Conservation (phyloP, 1,140 invertebrate species). For the Lamellibrachia luymesi region DNA sequence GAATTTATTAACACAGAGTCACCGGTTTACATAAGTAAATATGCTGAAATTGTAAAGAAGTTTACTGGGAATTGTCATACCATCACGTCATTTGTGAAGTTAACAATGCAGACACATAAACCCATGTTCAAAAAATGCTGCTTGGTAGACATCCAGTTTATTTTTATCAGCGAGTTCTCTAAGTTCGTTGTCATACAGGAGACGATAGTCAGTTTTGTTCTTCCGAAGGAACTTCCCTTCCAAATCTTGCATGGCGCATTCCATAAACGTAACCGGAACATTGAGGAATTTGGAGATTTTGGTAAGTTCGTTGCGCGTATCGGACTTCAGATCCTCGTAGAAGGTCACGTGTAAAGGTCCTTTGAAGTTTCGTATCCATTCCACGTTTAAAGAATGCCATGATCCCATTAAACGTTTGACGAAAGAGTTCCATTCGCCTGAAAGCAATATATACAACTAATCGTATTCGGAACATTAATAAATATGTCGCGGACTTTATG, state of each 20-base stretch:
- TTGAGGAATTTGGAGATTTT: background rate
- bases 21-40: too few relatives aligned
- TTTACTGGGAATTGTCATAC: too few relatives aligned
- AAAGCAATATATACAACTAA: background rate
- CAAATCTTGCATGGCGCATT: background rate
- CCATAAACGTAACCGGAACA: background rate
- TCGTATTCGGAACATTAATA: too few relatives aligned
- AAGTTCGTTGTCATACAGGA: background rate
- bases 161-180: background rate
- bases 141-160: too few relatives aligned
- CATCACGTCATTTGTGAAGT: too few relatives aligned
- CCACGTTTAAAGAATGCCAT: background rate
- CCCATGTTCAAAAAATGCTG: too few relatives aligned
- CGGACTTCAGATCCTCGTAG: background rate
- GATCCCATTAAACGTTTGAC: background rate
- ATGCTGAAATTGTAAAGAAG: too few relatives aligned
- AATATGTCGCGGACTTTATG: too few relatives aligned
- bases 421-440: background rate
- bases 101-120: too few relatives aligned
- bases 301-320: background rate
- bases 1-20: too few relatives aligned
- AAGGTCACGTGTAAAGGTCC: background rate
- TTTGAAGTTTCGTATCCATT: background rate
- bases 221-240: background rate
- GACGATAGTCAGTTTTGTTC: background rate